A percentile compares a stretch with the other conserved stretches of the same genome.
Conservation (phyloP, 2,888 invertebrate species). For the Hirtodrosophila cameraria region DNA sequence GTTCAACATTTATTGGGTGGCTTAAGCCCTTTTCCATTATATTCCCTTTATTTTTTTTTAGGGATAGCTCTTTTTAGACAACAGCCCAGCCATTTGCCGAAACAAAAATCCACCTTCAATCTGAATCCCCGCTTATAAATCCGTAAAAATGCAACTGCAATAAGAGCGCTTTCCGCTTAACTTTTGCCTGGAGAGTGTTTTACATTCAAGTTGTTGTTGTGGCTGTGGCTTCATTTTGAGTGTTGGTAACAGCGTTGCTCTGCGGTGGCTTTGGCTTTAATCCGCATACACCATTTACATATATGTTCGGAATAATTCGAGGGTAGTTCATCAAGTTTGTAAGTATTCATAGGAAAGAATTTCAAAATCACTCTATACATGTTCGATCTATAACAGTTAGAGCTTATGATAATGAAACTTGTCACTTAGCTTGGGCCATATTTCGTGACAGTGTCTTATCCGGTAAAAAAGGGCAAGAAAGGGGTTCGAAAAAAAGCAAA, state of each 20-base stretch:
- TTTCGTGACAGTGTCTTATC: too few species aligned
- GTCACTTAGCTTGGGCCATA: too few species aligned
- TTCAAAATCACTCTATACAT: too few species aligned
- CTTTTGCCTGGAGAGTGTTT: background rate
- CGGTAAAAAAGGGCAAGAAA: too few species aligned
- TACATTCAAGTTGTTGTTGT: background rate
- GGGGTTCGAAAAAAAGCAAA: too few species aligned
- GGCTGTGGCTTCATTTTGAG: background rate
- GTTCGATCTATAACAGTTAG: too few species aligned
- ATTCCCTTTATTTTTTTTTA: too few species aligned
- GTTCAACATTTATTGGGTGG: slow-evolving; percentile 23
- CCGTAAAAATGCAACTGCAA: background rate
- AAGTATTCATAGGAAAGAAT: background rate
- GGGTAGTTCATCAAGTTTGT: background rate
- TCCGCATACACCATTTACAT: slow-evolving; percentile 20
- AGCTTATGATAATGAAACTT: too few species aligned
- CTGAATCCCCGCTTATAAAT: slow-evolving; percentile 5
- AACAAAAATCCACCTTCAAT: background rate
- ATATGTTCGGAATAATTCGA: slow-evolving; percentile 1
- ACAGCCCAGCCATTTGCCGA: too few species aligned
- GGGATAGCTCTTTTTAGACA: background rate
- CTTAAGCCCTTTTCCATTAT: background rate
- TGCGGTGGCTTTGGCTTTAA: slow-evolving; percentile 23
- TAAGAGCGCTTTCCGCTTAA: background rate
- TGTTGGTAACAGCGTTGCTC: slow-evolving; percentile 9